Evolutionary conservation across 2,888 invertebrate genomes (phyloP).

Genomic region (Caenorhabditis angaria): DNA sequence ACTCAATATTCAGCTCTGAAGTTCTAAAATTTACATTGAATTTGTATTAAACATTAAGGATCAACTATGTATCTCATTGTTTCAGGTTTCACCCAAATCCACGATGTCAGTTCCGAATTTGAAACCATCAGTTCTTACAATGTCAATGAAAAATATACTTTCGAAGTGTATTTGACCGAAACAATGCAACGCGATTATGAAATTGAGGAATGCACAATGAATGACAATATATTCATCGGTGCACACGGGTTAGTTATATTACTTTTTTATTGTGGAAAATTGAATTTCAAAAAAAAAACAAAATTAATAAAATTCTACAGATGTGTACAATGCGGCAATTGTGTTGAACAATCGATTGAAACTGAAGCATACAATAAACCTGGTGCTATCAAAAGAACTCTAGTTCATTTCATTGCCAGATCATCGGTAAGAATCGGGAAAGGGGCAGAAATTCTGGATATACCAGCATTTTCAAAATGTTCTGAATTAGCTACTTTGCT

Average conservation of each 20-base stretch:
- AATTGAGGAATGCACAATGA: constrained; percentile 56
- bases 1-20: too few species aligned
- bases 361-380: constrained; percentile 50
- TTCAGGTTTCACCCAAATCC: constrained; percentile 31
- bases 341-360: constrained; percentile 38
- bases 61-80: not conserved
- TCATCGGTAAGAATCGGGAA: constrained; percentile 18
- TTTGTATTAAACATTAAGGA: too few species aligned
- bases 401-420: constrained; percentile 56
- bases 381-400: constrained; percentile 62
- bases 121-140: constrained; percentile 14
- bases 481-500: too few species aligned
- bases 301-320: constrained; percentile 15
- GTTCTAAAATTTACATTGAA: too few species aligned
- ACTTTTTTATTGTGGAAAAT: not conserved
- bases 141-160: constrained; percentile 54
- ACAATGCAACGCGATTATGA: constrained; percentile 57
- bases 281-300: not conserved
- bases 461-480: too few species aligned
- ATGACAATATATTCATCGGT: constrained; percentile 52
- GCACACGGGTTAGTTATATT: constrained; percentile 48
- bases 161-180: constrained; percentile 59
- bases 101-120: constrained; percentile 6
- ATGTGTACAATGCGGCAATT: constrained; percentile 46
- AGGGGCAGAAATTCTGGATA: too few species aligned